Conservation (phyloP, 2,113 vertebrate genomes). For the Arenaria interpres region DNA sequence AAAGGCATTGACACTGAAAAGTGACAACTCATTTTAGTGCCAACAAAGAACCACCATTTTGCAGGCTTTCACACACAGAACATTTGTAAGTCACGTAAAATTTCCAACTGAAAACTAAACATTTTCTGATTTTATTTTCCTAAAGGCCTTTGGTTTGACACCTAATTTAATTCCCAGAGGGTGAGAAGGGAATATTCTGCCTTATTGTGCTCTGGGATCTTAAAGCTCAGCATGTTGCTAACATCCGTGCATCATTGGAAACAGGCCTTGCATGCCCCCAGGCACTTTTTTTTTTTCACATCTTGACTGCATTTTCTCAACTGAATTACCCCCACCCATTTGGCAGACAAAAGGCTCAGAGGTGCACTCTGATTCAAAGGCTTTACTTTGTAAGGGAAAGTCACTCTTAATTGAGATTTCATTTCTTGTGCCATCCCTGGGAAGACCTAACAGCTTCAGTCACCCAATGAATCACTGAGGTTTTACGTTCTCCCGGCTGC, state of each 20-base stretch:
- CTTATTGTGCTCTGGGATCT: neutral
- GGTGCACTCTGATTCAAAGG: slow-evolving; percentile 27
- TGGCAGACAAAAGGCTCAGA: slow-evolving; percentile 47
- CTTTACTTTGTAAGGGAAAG: slow-evolving; percentile 24
- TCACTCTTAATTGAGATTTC: slow-evolving; percentile 25
- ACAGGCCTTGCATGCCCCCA: neutral
- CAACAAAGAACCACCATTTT: neutral
- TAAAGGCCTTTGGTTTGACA: slow-evolving; percentile 14
- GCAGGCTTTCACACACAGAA: neutral
- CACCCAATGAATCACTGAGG: neutral
- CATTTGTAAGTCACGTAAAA: neutral
- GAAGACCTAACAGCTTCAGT: neutral
- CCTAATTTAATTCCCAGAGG: slow-evolving; percentile 24
- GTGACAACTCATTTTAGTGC: neutral
- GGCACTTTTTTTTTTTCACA: slow-evolving; percentile 13
- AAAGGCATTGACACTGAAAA: neutral
- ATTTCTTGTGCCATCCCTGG: slow-evolving; percentile 7
- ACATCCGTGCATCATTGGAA: slow-evolving; percentile 49
- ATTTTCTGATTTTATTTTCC: neutral
- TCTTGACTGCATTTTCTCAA: slow-evolving; percentile 45
- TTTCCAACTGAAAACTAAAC: neutral
- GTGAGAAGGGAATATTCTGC: slow-evolving; percentile 15
- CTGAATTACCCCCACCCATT: slow-evolving; percentile 18
- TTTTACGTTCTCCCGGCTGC: neutral
- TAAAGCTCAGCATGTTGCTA: slow-evolving; percentile 37